Evolutionary conservation across 2,113 vertebrate genomes (phyloP), one percentile per base, ranked within the genome.

Genomic region (Aleadryas rufinucha): DNA sequence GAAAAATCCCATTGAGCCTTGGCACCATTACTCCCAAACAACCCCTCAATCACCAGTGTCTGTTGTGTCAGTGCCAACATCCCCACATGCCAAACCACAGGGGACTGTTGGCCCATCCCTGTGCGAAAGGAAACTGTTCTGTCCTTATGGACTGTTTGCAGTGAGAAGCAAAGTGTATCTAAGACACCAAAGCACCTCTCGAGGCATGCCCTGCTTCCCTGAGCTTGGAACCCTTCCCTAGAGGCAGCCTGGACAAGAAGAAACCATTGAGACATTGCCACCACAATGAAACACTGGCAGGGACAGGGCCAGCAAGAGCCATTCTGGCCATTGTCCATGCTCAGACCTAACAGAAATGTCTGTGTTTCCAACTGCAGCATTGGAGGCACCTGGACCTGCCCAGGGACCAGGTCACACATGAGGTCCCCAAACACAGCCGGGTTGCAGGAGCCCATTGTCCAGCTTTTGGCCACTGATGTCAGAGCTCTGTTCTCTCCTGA

Each of bases 41-140:
- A 27, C 26, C 39, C 70, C 59, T 91, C 94, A 85, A 7, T 83
- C 84, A 91, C 70, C 81, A 57, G 42, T 10, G 80, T 22, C 57
- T 72, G 84, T 65, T 72, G 82, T 79, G 65, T 26, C 84, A 82
- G n/a, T 11, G 53, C 75, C 93, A 85, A 83, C 14, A 39, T 35
- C 69, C 81, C 42, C 75, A 64, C 50, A 28, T 6, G 50, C 65
- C 93, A 95, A 95, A 97, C 87, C 95, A 91, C 95, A 94, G 74
- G 52, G 60, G 65, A 82, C 94, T 85, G 90, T 83, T 95, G 92
- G 85, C 82, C 85, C 84, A 68, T 76, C 87, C 83, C 66, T 71
- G 69, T 41, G 90, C 22, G 31, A 78, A 93, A 94, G 61, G 77
- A 94, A 96, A 93, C 44, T 0, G 1, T 64, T 64, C 78, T 0